A percentile compares a stretch with the other conserved stretches of the same genome.
Evolutionary conservation across 2,888 invertebrate species (phyloP).

Genomic region (Tortricodes alternella): DNA sequence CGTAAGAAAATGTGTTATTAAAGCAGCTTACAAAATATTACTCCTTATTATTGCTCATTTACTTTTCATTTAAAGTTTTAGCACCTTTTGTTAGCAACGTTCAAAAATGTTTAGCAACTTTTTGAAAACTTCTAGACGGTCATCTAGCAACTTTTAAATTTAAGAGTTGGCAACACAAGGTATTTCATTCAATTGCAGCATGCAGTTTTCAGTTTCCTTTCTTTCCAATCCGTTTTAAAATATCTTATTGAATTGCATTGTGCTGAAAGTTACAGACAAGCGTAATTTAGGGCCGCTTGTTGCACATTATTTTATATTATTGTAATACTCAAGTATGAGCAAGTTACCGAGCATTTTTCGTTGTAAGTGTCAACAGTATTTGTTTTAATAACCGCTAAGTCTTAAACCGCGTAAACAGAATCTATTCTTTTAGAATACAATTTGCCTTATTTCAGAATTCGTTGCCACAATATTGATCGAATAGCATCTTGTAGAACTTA

Average conservation of each 20-base stretch:
- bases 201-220: background rate
- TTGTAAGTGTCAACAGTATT: conserved; percentile 56
- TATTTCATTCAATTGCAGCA: background rate
- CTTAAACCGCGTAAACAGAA: conserved; percentile 2
- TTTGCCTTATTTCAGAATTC: conserved; percentile 67
- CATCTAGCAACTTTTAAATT: too few relatives aligned
- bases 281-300: background rate
- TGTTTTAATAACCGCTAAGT: conserved; percentile 18
- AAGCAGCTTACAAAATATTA: too few relatives aligned
- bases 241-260: background rate
- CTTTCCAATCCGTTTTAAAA: background rate
- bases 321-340: conserved; percentile 47
- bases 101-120: too few relatives aligned
- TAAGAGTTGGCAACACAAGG: too few relatives aligned
- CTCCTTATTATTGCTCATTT: too few relatives aligned
- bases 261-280: background rate
- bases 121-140: too few relatives aligned
- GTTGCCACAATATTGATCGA: conserved; percentile 41
- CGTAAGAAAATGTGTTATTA: too few relatives aligned
- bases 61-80: too few relatives aligned
- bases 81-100: too few relatives aligned
- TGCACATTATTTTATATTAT: background rate
- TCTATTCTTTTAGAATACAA: conserved; percentile 26
- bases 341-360: conserved; percentile 57
- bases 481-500: conserved; percentile 40